phyloP scores from a whole-genome alignment of 2,113 vertebrate species.

The Menura novaehollandiae region DNA sequence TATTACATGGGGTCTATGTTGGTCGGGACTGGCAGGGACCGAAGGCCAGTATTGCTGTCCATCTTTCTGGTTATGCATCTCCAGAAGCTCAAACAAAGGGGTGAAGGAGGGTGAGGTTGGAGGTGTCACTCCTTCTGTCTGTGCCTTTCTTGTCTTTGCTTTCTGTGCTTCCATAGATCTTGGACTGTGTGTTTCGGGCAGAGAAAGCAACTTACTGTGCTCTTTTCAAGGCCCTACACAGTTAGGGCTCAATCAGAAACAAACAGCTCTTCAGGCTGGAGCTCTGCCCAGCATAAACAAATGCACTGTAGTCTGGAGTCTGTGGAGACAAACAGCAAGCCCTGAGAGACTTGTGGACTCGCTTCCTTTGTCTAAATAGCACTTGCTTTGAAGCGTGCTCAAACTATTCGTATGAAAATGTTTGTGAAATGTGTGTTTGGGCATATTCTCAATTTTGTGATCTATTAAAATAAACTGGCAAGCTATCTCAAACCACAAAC shows the following conservation, averaged over 20 bases:
- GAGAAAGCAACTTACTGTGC: background rate
- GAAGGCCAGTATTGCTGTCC: background rate
- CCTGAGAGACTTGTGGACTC: conserved; percentile 22
- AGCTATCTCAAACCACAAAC: conserved; percentile 54
- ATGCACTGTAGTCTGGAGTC: conserved; percentile 38
- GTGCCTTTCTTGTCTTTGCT: background rate
- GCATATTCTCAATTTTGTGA: conserved; percentile 61
- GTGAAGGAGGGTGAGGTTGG: background rate
- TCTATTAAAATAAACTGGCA: conserved; percentile 66
- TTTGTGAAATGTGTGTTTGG: conserved; percentile 62
- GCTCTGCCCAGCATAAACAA: conserved; percentile 57
- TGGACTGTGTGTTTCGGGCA: background rate
- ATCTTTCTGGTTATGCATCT: background rate
- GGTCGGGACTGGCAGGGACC: background rate
- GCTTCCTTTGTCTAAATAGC: conserved; percentile 54
- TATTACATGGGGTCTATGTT: background rate
- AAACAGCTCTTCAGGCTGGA: conserved; percentile 44
- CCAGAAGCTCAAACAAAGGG: background rate
- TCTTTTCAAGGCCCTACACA: background rate
- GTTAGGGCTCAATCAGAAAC: background rate
- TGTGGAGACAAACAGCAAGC: conserved; percentile 49
- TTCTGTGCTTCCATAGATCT: background rate
- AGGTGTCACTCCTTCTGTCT: background rate
- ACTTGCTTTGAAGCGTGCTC: conserved; percentile 54
- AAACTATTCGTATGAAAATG: conserved; percentile 57